Percentiles rank a stretch among this genome's conserved stretches.
phyloP scores from a whole-genome alignment of 2,113 vertebrate genomes.

The Percopsis transmontana region DNA sequence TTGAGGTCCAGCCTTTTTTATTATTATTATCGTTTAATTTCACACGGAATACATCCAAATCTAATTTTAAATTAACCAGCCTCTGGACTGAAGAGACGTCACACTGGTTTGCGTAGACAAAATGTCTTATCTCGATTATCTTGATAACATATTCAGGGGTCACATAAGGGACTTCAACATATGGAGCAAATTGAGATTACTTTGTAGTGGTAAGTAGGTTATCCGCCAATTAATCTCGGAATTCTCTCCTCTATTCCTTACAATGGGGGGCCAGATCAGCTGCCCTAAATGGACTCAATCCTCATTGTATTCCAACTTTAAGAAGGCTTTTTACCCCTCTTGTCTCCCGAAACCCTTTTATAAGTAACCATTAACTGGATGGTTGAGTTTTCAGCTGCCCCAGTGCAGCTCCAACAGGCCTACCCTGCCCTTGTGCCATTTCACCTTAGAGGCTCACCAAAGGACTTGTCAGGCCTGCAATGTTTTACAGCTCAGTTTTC shows the following conservation, averaged over 20 bases:
- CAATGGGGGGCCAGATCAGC: constrained; percentile 10
- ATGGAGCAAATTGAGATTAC: constrained; percentile 43
- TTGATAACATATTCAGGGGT: constrained; percentile 44
- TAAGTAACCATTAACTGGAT: constrained; percentile 59
- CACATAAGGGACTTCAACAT: constrained; percentile 43
- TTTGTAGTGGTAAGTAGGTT: constrained; percentile 34
- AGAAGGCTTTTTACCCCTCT: constrained; percentile 27
- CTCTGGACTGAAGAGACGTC: constrained; percentile 42
- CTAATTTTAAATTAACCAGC: constrained; percentile 48
- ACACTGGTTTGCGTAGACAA: constrained; percentile 30
- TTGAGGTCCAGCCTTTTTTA: constrained; percentile 19
- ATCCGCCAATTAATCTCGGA: constrained; percentile 36
- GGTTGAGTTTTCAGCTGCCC: constrained; percentile 46
- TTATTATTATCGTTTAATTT: constrained; percentile 37
- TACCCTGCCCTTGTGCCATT: constrained; percentile 34
- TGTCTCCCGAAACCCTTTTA: constrained; percentile 35
- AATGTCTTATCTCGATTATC: constrained; percentile 34
- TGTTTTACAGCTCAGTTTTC: constrained; percentile 74
- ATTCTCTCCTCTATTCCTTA: constrained; percentile 11
- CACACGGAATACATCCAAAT: constrained; percentile 52
- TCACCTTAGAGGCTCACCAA: constrained; percentile 54
- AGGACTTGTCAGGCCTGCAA: constrained; percentile 65
- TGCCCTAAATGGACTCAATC: background rate
- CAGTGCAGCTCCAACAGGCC: constrained; percentile 17
- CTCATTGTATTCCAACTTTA: background rate